Base-by-base conservation (phyloP, 1,140 invertebrate species). In the Vollenhovia emeryi region DNA sequence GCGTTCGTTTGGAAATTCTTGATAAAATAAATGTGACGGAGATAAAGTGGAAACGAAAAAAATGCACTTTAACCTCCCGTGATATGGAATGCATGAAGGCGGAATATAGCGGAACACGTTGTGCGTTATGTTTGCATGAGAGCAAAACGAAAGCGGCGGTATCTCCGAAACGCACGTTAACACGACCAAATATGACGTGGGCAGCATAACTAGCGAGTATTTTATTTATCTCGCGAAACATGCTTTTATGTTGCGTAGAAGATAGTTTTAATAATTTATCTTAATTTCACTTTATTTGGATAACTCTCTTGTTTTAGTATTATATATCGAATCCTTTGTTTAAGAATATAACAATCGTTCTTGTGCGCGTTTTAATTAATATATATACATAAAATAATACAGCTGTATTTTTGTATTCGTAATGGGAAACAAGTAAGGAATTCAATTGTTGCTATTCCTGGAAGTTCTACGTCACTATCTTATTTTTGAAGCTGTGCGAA, bases 1-100 rank as follows among this genome's bases (percentile, higher is more conserved):
- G 9, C 33, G 30, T 59, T 55, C 66, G 50, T 82, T 82, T 73
- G 24, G 52, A 71, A 71, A 82, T 82, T 82, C 78, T 71, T 82
- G 78, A 82, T 82, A 71, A 82, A 82, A 82, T 82, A 71, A 71
- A 82, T 82, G 24, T 50, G 78, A 71, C 40, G 40, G 66, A 15
- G 45, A 79, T 79, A 79, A 79, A 79, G 18, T 52, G 40, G 33
- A 3, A 13, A 40, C 9, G 45, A 71, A 55, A 79, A 79, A 82
- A 82, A 82, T 68, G 48, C 78, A 43, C 64, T 80, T 71, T 71
- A 73, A 71, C 30, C 66, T n/a, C 7, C 8, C 50, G n/a, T n/a
- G 27, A 36, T 66, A 68, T 30, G 50, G 50, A 82, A 45, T 71
- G 27, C 36, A 55, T 30, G 55, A 68, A 24, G 13, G 43, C 2